phyloP scores from a whole-genome alignment of 2,888 invertebrate genomes.

The Ferdinandea cuprea region DNA sequence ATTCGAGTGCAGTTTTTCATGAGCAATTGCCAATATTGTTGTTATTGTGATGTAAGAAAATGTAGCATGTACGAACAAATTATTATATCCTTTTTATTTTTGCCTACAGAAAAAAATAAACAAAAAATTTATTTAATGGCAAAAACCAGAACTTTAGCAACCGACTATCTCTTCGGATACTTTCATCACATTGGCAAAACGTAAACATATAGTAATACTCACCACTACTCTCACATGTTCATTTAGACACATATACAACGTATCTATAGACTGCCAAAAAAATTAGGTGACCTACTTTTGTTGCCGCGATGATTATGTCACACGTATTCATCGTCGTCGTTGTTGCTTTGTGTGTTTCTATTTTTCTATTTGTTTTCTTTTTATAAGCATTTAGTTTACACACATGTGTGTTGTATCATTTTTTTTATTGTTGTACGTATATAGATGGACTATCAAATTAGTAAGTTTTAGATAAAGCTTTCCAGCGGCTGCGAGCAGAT shows the following conservation, averaged over 20 bases:
- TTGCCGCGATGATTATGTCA: slow-evolving; percentile 71
- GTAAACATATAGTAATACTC: slow-evolving; percentile 35
- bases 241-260: slow-evolving; percentile 43
- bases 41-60: slow-evolving; percentile 11
- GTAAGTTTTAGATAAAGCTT: slow-evolving; percentile 39
- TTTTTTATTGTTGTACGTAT: slow-evolving; percentile 12
- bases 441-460: slow-evolving; percentile 65
- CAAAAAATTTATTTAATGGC: slow-evolving; percentile 14
- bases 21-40: background rate
- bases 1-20: slow-evolving; percentile 24
- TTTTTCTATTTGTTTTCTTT: slow-evolving; percentile 24
- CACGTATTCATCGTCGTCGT: slow-evolving; percentile 26
- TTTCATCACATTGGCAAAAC: slow-evolving; percentile 53
- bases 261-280: slow-evolving; percentile 67
- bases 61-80: background rate
- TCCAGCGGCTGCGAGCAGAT: slow-evolving; percentile 39
- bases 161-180: background rate
- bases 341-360: slow-evolving; percentile 14
- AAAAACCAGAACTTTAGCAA: slow-evolving; percentile 31
- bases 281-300: slow-evolving; percentile 75
- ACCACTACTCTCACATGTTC: background rate
- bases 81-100: slow-evolving; percentile 13
- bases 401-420: slow-evolving; percentile 27
- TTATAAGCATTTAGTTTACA: background rate
- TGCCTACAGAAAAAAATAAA: too few species aligned